These are phyloP conservation scores for Chymomyza procnemis DNA, from an alignment of 2,888 invertebrate species.

Conservation along the genomic window DNA sequence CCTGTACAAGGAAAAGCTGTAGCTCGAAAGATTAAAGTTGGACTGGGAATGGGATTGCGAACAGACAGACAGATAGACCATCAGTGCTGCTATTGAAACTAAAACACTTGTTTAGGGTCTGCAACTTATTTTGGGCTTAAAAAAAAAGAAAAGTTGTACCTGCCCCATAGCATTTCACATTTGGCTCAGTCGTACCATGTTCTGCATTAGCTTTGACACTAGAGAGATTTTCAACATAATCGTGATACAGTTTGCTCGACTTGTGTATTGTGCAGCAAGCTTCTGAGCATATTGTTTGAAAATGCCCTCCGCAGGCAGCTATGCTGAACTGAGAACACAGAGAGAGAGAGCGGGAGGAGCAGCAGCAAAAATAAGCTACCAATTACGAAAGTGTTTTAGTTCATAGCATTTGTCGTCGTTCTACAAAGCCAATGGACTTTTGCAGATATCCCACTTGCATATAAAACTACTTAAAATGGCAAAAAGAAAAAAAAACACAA, in stretches of 20 bases:
- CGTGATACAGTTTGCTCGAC: conserved; percentile 57
- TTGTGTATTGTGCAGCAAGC: conserved; percentile 2
- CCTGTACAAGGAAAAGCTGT: conserved; percentile 13
- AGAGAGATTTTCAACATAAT: conserved; percentile 58
- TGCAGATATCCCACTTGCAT: neutral
- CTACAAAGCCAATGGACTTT: neutral
- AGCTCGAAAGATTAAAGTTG: neutral
- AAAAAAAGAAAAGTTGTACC: neutral
- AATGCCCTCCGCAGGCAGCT: neutral
- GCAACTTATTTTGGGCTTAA: neutral
- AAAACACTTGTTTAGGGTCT: neutral
- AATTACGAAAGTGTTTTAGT: conserved; percentile 69
- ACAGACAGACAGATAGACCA: no score
- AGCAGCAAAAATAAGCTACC: conserved; percentile 40
- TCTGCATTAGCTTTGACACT: conserved; percentile 57
- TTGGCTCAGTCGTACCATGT: conserved; percentile 59
- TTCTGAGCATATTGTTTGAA: neutral
- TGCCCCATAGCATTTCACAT: conserved; percentile 31
- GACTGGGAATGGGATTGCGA: neutral
- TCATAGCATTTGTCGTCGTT: conserved; percentile 37
- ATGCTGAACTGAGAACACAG: neutral
- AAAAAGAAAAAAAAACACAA: neutral
- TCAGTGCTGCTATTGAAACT: conserved; percentile 3
- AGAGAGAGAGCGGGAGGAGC: no score
- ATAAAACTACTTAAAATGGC: neutral